Evolutionary conservation across 2,797 vertebrate species (phyloP).

Genomic region (Forpus xanthops): DNA sequence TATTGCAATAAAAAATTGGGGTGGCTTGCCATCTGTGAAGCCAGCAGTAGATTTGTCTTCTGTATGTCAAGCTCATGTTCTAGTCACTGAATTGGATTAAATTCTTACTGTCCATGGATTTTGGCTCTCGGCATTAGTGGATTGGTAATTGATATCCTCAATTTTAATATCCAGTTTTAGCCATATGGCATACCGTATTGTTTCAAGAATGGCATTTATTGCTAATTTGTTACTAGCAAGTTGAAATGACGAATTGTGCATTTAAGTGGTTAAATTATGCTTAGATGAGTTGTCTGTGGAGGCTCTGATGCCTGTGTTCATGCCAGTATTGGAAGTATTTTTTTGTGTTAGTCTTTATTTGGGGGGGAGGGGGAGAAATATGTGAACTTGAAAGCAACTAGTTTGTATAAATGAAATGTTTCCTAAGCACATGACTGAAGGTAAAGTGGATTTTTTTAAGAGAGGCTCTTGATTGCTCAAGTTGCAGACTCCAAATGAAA

Average conservation of each 20-base stretch:
- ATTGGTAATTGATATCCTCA: conserved; percentile 85
- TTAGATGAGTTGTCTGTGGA: neutral
- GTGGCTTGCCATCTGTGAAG: neutral
- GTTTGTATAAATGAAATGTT: neutral
- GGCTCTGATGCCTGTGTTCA: neutral
- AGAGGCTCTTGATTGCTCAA: neutral
- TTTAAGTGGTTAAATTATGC: neutral
- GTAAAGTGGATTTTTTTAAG: neutral
- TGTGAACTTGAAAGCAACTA: neutral
- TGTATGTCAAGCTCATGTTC: conserved; percentile 60
- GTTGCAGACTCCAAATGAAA: neutral
- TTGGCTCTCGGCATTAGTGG: conserved; percentile 85
- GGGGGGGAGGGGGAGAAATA: neutral
- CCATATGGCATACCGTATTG: conserved; percentile 73
- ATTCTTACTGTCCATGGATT: conserved; percentile 86
- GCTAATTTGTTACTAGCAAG: neutral
- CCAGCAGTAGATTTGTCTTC: conserved; percentile 25
- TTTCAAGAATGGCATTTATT: conserved; percentile 19
- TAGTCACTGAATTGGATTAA: conserved; percentile 87
- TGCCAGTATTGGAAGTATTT: neutral
- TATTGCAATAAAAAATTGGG: neutral
- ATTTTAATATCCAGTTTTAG: conserved; percentile 74
- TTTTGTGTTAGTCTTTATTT: neutral
- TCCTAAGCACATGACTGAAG: neutral
- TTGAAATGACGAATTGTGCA: neutral